Evolutionary conservation across 2,888 invertebrate species (phyloP).

Genomic region (Myopa tessellatipennis): DNA sequence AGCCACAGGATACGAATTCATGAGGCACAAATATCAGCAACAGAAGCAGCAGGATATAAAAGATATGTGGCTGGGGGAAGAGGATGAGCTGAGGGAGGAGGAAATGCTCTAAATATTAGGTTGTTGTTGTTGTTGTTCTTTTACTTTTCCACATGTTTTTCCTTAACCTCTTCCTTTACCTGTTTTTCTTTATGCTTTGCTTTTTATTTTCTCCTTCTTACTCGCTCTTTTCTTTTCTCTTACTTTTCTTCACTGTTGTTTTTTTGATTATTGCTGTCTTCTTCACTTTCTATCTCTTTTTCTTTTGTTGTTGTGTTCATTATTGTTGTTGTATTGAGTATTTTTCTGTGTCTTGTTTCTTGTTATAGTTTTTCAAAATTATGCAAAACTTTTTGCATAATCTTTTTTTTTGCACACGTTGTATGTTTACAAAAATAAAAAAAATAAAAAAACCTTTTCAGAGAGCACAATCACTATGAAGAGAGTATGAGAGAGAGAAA

Average conservation of each 20-base stretch:
- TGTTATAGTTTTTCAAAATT: neutral
- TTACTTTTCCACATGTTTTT: neutral
- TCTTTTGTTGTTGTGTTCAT: too few species aligned
- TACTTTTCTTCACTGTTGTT: neutral
- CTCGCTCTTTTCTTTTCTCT: neutral
- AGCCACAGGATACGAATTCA: too few species aligned
- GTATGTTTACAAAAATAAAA: too few species aligned
- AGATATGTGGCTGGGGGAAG: too few species aligned
- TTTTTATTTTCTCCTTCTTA: too few species aligned
- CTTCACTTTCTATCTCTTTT: too few species aligned
- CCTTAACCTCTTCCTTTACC: neutral
- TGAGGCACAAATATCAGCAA: too few species aligned
- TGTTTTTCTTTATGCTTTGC: neutral
- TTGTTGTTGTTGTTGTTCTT: neutral
- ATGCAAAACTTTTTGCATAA: neutral
- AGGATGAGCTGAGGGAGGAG: neutral
- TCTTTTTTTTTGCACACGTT: neutral
- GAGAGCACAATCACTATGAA: neutral
- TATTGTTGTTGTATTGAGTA: neutral
- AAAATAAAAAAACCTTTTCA: neutral
- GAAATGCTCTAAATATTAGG: neutral
- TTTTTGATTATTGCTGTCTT: too few species aligned
- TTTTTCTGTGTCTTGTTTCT: neutral
- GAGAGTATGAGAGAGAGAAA: neutral
- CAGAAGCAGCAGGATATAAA: too few species aligned